Base-by-base conservation (phyloP, 2,113 vertebrate species). In the Gymnocephalus cernua region DNA sequence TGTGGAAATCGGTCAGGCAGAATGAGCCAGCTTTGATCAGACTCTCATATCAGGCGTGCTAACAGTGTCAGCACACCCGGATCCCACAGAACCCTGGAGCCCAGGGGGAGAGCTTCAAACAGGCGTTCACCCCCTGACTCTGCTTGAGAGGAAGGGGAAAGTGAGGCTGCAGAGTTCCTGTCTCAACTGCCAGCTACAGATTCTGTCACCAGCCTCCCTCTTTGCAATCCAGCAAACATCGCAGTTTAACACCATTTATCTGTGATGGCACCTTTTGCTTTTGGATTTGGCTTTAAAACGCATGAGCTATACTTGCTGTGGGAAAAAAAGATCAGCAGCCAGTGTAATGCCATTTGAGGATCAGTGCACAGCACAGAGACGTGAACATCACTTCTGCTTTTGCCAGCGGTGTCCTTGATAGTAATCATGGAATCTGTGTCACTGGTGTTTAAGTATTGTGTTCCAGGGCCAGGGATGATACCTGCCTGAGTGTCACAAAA, bases 1-100 rank as follows among this genome's bases (percentile, higher is more conserved):
- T 92, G 91, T 94, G 92, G 93, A 94, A 94, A 93, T 93, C 94
- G 89, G 91, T 95, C 95, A 93, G 91, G 93, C 93, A 91, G 93
- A 94, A 94, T 89, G 86, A 93, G 91, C 92, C 87, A 87, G 93
- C 95, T 95, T 95, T 95, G 94, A 95, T 95, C 94, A 95, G 91
- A 78, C 93, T 91, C 93, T 93, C 89, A 91, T 92, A 93, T 94
- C 93, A 94, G 90, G 84, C 90, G 65, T 87, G 93, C 90, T 93
- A 94, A 94, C 93, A 86, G 87, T 93, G 95, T 94, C 92, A 89
- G 92, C 92, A 75, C 94, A 92, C 92, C 83, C 90, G 70, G 94
- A 95, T 94, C 92, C 92, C 92, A 92, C 91, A 89, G 93, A 90
- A 92, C 89, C 93, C 91, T 58, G 82, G 88, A 93, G 87, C 86